Conservation (phyloP, 1,140 invertebrate genomes). For the Brachionus plicatilis region DNA sequence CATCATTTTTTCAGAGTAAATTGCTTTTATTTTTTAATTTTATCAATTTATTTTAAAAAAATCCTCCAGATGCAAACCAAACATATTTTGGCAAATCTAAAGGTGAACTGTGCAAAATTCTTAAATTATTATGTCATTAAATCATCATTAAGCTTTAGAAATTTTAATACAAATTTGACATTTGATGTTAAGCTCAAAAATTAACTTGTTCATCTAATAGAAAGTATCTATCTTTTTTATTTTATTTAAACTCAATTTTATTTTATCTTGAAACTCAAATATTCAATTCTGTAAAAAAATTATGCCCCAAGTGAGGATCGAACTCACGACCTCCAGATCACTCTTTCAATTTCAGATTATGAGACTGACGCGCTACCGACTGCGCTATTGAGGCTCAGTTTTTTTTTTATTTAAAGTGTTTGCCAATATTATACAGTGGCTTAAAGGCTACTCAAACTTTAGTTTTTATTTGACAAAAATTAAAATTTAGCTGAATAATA, state of each 20-base stretch:
- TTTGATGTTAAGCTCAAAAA: too few relatives aligned
- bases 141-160: too few relatives aligned
- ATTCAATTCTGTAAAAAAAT: neutral
- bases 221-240: too few relatives aligned
- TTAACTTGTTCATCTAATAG: too few relatives aligned
- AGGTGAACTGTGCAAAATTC: too few relatives aligned
- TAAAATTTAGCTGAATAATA: neutral
- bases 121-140: too few relatives aligned
- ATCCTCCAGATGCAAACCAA: too few relatives aligned
- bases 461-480: neutral
- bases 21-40: too few relatives aligned
- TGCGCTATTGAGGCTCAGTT: slow-evolving; percentile 9
- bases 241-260: neutral
- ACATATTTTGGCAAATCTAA: too few relatives aligned
- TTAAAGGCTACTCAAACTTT: neutral
- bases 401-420: neutral
- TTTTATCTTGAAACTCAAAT: neutral
- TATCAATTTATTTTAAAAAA: too few relatives aligned
- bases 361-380: slow-evolving; percentile 28
- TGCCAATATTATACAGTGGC: neutral
- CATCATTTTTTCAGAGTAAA: too few relatives aligned
- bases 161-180: too few relatives aligned
- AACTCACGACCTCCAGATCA: slow-evolving; percentile 26
- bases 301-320: slow-evolving; percentile 23
- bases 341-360: slow-evolving; percentile 1